Evolutionary conservation across 2,888 invertebrate species (phyloP), one percentile per base, ranked within the genome.

Genomic region (Drosophila acutilabella): DNA sequence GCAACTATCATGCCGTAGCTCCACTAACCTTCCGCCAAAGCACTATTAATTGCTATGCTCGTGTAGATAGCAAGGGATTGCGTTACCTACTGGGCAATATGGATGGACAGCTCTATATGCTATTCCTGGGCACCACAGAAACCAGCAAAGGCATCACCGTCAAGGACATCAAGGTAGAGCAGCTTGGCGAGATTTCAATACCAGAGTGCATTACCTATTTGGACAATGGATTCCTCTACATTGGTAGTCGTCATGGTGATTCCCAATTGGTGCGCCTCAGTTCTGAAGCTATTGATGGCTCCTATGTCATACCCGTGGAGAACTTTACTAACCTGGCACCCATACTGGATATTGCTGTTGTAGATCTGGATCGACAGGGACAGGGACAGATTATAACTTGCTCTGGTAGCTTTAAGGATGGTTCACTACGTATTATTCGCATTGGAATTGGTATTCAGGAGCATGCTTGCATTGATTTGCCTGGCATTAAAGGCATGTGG

Each of bases 381-480:
- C 99, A 99, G 93, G 98, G 98, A 13, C 98, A 98, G 92, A 95
- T 99, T 74, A 98, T 99, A 45, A 99, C 99, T 0, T 99, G 99
- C 91, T 99, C 99, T 0, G 99, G 97, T 10, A 97, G 97, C 3
- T 98, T 96, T 92, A 99, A 99, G 92, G 99, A 99, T 93, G 99
- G 99, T 0, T 98, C 99, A 0, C 93, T 99, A 38, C 94, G 99
- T 58, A 98, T 99, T 69, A 99, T 99, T 76, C 91, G 92, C 78
- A 99, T 99, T 93, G 99, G 99, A 4, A 99, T 99, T 89, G 99
- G 99, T 3, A 99, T 99, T 69, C 98, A 99, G 81, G 99, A 99
- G 92, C 97, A 98, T 91, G 99, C 99, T 0, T 97, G 97, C 52
- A 99, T 99, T 76, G 99, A 99, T 93, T 93, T 99, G 81, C 96